Evolutionary conservation across 2,888 invertebrate species (phyloP), one percentile per base, ranked within the genome.

Genomic region (Druceiella hillmani): DNA sequence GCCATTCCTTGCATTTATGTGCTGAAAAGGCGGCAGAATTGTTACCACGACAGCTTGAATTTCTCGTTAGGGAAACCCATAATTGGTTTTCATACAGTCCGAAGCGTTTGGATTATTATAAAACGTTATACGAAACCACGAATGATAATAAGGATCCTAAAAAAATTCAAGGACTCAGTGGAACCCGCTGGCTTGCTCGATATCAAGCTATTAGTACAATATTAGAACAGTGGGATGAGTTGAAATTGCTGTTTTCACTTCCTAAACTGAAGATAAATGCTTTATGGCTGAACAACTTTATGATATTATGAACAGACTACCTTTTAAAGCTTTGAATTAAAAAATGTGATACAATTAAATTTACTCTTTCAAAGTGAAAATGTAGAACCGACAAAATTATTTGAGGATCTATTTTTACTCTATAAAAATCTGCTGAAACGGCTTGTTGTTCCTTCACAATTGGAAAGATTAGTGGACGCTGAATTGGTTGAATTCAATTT

Each of bases 221-320:
- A 9, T 33, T 45, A 2, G 38, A 48, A 1, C 48, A 50, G 30
- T 50, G 46, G 50, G 49, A 50, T 26, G 28, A 37, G n/a, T 16
- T 52, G 10, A 31, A 45, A 42, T 17, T 48, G 7, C 46, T 46
- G 30, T 51, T 50, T 16, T 36, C 20, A 14, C 16, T 41, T 13
- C 33, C 37, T 26, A 38, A 31, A 24, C 33, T 10, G 24, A 38
- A 36, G 36, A 45, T 14, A 24, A 43, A 33, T 43, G 30, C 17
- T 32, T 33, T 30, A 30, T 22, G 20, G 40, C 40, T 6, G 16
- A 29, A 24, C 37, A 43, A 12, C 25, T 43, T n/a, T 14, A 37
- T 27, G 30, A 26, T 28, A 43, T 32, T 11, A 36, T 41, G 33
- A n/a, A n/a, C n/a, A n/a, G 37, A 25, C n/a, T 37, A 24, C 36